Conservation (phyloP, 2,113 vertebrate genomes). For the Hydropotes inermis region DNA sequence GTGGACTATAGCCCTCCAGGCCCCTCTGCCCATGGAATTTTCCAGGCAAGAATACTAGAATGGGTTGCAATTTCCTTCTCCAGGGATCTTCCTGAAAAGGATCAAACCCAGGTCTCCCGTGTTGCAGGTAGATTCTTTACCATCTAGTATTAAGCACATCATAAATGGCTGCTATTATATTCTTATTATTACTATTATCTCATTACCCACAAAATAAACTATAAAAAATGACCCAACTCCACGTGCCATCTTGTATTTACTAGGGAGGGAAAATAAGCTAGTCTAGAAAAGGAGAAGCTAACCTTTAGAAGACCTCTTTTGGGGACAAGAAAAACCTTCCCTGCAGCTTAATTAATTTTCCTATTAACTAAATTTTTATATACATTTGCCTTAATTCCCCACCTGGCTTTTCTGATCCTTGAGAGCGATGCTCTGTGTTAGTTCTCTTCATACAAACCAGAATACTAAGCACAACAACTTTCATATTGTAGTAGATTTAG, state of each 20-base stretch:
- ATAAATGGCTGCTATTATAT: neutral
- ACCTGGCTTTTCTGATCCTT: conserved; percentile 16
- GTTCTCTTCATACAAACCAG: neutral
- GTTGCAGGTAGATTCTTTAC: neutral
- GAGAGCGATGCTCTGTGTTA: neutral
- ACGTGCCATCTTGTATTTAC: neutral
- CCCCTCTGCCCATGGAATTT: neutral
- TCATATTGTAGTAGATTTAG: neutral
- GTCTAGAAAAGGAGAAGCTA: neutral
- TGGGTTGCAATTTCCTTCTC: neutral
- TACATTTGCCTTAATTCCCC: neutral
- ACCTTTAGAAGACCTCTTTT: neutral
- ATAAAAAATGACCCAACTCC: neutral
- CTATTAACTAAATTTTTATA: conserved; percentile 14
- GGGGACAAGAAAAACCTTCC: neutral
- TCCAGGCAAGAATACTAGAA: neutral
- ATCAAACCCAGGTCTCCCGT: neutral
- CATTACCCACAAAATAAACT: neutral
- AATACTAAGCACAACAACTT: neutral
- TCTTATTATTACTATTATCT: neutral
- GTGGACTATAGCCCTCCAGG: neutral
- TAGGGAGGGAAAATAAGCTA: neutral
- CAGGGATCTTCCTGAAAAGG: neutral
- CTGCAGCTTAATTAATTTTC: neutral
- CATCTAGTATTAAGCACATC: neutral